Base-by-base conservation (phyloP, 2,888 invertebrate genomes). In the Morpho achilles region DNA sequence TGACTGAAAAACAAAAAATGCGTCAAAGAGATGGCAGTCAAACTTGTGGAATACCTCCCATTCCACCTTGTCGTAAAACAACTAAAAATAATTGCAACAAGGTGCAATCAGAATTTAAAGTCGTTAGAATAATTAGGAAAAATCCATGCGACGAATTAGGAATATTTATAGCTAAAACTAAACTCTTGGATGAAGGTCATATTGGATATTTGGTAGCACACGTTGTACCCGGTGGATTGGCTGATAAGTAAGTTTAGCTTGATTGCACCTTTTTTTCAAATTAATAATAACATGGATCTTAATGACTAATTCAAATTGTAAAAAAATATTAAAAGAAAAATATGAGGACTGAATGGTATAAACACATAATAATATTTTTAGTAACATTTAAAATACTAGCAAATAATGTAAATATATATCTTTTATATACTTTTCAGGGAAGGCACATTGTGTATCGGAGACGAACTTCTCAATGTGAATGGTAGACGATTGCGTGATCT, bases 391-490 rank as follows among this genome's bases (percentile, higher is more conserved):
- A 32, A 3, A 32, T 32, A 32, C 32, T 32, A 32, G 5, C 32
- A 32, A 5, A 32, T 32, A 32, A 32, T 32, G 3, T 32, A 50
- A 22, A 41, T 48, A 53, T 48, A 53, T 40, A 7, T 48, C 46
- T 54, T 58, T 57, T 48, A 51, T 56, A 47, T 16, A 16, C 3
- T 46, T 69, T 69, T 47, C 66, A 93, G 93, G 68, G 94, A 94
- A 70, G 94, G 94, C 1, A 91, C 93, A 1, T 79, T 95, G 56
- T 90, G 91, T 56, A 91, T 94, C 42, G 95, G 95, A 9, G 95
- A 95, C 74, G 94, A 95, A 74, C 91, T 95, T 39, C 88, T 95
- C 39, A 94, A 94, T 65, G 94, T 95, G 6, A 95, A 95, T 73
- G 95, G 95, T 8, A 91, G 92, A 62, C 87, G 94, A 67, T 86